A percentile compares a stretch with the other conserved stretches of the same genome.
These are phyloP conservation scores for Drosophila biarmipes DNA, from an alignment of 1,140 invertebrate species.

Conservation along the genomic window DNA sequence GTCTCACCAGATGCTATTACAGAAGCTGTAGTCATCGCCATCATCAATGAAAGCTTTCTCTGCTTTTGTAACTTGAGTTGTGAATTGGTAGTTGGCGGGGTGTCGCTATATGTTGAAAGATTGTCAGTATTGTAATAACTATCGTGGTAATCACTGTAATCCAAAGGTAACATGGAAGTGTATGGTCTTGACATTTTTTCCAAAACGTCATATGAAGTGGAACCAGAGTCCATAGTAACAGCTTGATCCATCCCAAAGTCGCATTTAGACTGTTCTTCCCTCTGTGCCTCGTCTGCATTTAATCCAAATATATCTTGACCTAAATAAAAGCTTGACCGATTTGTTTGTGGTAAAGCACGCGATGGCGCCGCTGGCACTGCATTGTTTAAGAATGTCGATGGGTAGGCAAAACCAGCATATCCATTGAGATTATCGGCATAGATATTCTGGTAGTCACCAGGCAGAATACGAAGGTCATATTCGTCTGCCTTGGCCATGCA, in stretches of 20 bases:
- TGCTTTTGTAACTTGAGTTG: constrained; percentile 73
- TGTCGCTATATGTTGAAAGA: constrained; percentile 71
- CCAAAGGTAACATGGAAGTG: constrained; percentile 71
- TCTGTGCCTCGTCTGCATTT: constrained; percentile 5
- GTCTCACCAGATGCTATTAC: constrained; percentile 82
- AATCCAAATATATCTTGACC: constrained; percentile 50
- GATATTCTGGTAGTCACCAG: constrained; percentile 38
- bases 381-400: constrained; percentile 47
- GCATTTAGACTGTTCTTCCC: background rate
- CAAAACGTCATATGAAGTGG: constrained; percentile 36
- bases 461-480: constrained; percentile 73
- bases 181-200: constrained; percentile 52
- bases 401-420: constrained; percentile 83
- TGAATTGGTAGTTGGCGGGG: constrained; percentile 46
- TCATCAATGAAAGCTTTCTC: constrained; percentile 73
- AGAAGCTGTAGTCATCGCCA: constrained; percentile 82
- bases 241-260: background rate
- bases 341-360: constrained; percentile 45
- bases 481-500: constrained; percentile 66
- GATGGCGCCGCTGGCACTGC: constrained; percentile 82
- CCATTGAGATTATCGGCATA: constrained; percentile 36
- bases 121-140: constrained; percentile 74
- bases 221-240: constrained; percentile 5
- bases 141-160: constrained; percentile 89
- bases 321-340: constrained; percentile 10